These are phyloP conservation scores for Melierax canorus DNA, from an alignment of 2,113 vertebrate species.

Conservation along the genomic window DNA sequence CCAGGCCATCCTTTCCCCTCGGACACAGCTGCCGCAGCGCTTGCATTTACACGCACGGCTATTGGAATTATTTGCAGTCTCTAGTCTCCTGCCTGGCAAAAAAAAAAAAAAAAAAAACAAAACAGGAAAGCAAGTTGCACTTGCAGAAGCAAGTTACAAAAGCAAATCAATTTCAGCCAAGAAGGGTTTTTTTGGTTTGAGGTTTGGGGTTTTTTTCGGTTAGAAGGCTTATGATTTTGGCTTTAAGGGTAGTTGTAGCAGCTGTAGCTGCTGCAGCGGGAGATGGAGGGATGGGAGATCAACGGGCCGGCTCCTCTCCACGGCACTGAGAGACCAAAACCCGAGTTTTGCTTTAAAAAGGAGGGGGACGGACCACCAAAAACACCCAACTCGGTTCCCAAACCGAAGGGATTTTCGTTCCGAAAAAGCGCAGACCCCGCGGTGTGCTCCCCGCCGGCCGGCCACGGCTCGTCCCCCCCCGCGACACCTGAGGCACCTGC, in stretches of 20 bases:
- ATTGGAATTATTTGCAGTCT: fast-evolving
- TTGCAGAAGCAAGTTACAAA: not conserved
- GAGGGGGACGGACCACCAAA: too few species aligned
- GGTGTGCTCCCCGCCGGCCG: not conserved
- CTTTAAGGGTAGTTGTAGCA: not conserved
- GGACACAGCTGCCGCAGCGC: not conserved
- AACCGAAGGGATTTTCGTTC: not conserved
- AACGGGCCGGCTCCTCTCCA: not conserved
- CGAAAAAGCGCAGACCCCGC: not conserved
- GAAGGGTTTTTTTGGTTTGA: not conserved
- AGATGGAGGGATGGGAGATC: too few species aligned
- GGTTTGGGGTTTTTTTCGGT: fast-evolving
- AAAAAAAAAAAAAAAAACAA: not conserved
- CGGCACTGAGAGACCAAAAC: not conserved
- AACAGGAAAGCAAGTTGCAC: not conserved
- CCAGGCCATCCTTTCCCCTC: not conserved
- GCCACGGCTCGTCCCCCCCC: not conserved
- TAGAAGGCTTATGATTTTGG: fast-evolving
- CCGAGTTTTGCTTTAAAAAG: not conserved
- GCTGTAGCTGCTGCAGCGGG: not conserved
- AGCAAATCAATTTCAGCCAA: not conserved
- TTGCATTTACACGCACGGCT: fast-evolving
- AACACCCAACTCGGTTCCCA: not conserved
- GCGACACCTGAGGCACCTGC: not conserved
- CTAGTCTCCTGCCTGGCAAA: not conserved